A percentile compares a stretch with the other conserved stretches of the same genome.
Evolutionary conservation across 2,888 invertebrate species (phyloP).

Genomic region (Andrena minutula): DNA sequence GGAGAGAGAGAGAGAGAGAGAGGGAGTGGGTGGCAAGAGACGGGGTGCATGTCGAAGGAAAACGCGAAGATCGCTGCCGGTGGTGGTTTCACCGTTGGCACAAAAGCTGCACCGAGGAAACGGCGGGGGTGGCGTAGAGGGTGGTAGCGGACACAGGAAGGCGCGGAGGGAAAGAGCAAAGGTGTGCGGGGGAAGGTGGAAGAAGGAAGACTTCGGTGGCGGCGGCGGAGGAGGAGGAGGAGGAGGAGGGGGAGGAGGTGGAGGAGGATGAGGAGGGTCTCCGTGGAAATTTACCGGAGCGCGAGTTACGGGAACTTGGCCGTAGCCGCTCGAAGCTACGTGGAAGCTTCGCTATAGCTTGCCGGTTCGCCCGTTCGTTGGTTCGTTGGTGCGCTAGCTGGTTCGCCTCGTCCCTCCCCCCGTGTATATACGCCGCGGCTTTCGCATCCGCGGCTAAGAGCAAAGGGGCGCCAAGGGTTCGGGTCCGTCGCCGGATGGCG

Average conservation of each 20-base stretch:
- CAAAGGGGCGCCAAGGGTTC: slow-evolving; percentile 81
- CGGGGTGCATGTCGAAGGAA: not conserved
- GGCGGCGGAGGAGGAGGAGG: not conserved
- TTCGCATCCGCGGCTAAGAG: slow-evolving; percentile 79
- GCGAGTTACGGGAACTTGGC: slow-evolving; percentile 82
- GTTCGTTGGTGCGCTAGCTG: slow-evolving; percentile 41
- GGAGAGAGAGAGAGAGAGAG: not conserved
- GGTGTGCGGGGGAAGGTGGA: slow-evolving; percentile 21
- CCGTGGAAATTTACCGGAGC: slow-evolving; percentile 82
- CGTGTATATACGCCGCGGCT: slow-evolving; percentile 64
- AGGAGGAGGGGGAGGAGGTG: not conserved
- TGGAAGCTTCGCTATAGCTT: slow-evolving; percentile 29
- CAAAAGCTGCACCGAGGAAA: slow-evolving; percentile 13
- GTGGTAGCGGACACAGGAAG: slow-evolving; percentile 15
- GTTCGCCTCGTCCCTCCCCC: slow-evolving; percentile 36
- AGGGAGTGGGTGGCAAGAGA: slow-evolving; percentile 1
- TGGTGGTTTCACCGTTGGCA: slow-evolving; percentile 48
- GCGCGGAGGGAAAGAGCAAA: slow-evolving; percentile 26
- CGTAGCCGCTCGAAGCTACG: slow-evolving; percentile 75
- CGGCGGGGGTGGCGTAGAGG: not conserved
- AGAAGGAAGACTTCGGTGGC: not conserved
- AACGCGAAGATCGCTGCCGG: slow-evolving; percentile 34
- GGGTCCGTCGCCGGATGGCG: slow-evolving; percentile 74
- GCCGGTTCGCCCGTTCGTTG: slow-evolving; percentile 23
- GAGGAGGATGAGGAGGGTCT: slow-evolving; percentile 60